Evolutionary conservation across 2,888 invertebrate genomes (phyloP).

Genomic region (Lacanobia wlatinum): DNA sequence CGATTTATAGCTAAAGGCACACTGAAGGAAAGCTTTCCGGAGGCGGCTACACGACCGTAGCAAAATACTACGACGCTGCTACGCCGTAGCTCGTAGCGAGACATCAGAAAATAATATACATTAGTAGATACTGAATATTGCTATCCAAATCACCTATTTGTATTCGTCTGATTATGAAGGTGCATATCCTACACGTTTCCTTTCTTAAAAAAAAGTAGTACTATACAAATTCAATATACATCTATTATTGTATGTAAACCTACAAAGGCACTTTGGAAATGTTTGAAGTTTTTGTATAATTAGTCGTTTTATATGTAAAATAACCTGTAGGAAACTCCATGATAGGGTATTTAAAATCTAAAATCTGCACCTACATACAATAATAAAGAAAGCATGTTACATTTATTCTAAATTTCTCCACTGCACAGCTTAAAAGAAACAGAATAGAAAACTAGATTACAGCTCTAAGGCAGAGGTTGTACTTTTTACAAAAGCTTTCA

Average conservation of each 20-base stretch:
- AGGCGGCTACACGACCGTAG: constrained; percentile 41
- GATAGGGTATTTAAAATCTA: no score
- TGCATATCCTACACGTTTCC: not conserved
- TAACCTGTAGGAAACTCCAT: no score
- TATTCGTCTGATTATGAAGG: not conserved
- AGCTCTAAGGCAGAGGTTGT: not conserved
- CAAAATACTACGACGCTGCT: constrained; percentile 21
- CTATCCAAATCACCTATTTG: not conserved
- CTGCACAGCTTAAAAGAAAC: no score
- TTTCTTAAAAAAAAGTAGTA: not conserved
- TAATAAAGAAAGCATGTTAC: no score
- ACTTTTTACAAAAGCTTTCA: constrained; percentile 13
- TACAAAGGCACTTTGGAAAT: no score
- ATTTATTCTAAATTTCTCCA: no score
- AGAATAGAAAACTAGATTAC: not conserved
- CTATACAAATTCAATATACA: no score
- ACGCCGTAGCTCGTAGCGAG: constrained; percentile 49
- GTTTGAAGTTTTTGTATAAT: no score
- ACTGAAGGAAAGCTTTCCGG: constrained; percentile 4
- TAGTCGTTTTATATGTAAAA: no score
- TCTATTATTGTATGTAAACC: no score
- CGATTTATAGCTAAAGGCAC: constrained; percentile 6
- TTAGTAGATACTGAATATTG: not conserved
- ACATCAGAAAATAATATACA: constrained; percentile 8
- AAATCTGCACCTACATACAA: no score